Evolutionary conservation across 2,113 vertebrate genomes (phyloP).

Genomic region (Nicator chloris): DNA sequence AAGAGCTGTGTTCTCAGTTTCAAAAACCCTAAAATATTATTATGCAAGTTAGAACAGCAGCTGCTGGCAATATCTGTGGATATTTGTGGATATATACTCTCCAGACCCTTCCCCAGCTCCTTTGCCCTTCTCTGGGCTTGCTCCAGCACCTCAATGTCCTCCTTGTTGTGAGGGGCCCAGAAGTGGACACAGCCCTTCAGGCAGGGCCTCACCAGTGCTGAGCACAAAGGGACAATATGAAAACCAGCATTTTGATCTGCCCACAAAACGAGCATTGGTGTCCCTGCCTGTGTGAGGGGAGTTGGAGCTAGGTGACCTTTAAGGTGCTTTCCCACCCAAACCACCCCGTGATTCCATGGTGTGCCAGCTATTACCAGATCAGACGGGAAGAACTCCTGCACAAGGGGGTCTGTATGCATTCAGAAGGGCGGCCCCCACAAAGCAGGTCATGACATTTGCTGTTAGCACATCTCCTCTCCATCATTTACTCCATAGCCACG

Average conservation of each 20-base stretch:
- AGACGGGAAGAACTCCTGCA: neutral
- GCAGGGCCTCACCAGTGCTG: neutral
- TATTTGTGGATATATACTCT: too few species aligned
- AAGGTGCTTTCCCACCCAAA: neutral
- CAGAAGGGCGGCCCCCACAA: neutral
- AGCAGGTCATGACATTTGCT: neutral
- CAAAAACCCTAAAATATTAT: constrained; percentile 17
- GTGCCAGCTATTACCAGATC: neutral
- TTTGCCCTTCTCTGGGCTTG: accelerated
- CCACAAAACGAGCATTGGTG: accelerated
- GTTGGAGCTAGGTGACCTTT: neutral
- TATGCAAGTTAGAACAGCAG: neutral
- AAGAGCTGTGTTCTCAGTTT: neutral
- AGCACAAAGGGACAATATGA: neutral
- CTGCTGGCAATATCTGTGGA: constrained; percentile 16
- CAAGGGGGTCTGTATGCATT: neutral
- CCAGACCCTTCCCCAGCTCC: neutral
- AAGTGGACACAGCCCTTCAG: neutral
- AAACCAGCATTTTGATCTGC: neutral
- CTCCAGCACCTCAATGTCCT: neutral
- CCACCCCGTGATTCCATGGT: neutral
- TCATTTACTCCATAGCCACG: neutral
- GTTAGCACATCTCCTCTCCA: neutral
- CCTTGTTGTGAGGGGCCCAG: neutral
- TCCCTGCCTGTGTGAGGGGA: neutral